Base-by-base conservation (phyloP, 1,140 invertebrate species). In the Bombus waltoni region DNA sequence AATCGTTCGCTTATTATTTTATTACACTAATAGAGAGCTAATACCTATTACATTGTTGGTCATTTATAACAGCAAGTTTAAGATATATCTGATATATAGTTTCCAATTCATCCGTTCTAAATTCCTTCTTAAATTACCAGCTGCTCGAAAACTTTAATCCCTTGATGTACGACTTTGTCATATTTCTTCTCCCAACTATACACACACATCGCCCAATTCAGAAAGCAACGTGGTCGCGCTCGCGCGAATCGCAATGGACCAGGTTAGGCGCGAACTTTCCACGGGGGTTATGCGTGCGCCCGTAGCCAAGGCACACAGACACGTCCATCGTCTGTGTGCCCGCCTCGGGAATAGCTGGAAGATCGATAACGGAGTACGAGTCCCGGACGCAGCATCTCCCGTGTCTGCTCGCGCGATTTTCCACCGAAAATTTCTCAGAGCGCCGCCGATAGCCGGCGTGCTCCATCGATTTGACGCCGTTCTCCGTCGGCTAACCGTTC, bases 381-480 rank as follows among this genome's bases (percentile, higher is more conserved):
- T 92, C 93, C 93, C 93, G 92, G 93, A 93, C 92, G 88, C 92
- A 94, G 93, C 93, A 93, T 94, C 92, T 91, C 91, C 88, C 91
- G 82, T 92, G 82, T 87, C 79, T 79, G 82, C 74, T 72, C 70
- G 71, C 65, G 80, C 88, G 85, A 89, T 89, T 89, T 89, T 89
- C 72, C 76, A 74, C 81, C 72, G 76, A 90, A 89, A 91, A 89
- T 88, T 91, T 81, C 85, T 79, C 65, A 76, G 78, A 89, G 87
- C 77, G 75, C 70, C 83, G 87, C 75, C 78, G 87, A 89, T 88
- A 88, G 81, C 75, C 83, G 83, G 62, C 77, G 72, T 74, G 87
- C 88, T 89, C 83, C 79, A 89, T 89, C 87, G 88, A 89, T 89
- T 76, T 75, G 44, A n/a, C 47, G 74, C 44, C n/a, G 22, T 74